Base-by-base conservation (phyloP, 2,113 vertebrate genomes). In the Ctenodactylus gundi region DNA sequence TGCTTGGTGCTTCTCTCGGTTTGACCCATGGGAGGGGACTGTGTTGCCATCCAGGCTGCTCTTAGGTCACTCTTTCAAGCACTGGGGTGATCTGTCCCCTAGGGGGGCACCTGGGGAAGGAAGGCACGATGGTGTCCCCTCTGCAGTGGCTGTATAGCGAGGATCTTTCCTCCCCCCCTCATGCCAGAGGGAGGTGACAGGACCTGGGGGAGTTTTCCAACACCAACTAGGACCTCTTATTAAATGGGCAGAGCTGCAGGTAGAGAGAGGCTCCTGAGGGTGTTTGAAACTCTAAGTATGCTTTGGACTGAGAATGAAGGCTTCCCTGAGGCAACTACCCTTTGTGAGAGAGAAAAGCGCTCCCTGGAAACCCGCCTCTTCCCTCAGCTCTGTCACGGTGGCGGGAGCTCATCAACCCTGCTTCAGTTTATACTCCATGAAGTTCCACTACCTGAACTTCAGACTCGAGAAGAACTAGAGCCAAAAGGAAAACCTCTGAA, bases 401-500 rank as follows among this genome's bases (percentile, higher is more conserved):
- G 36, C 67, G 72, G 36, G 86, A 41, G 36, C 68, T 73, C 1
- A 0, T 2, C n/a, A 53, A 73, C 39, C 87, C 25, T 90, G 17
- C 88, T 83, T 83, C 75, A 60, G 60, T 62, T 85, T 80, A 27
- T 90, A 91, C 41, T 31, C 21, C 23, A 46, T 88, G 53, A 85
- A 81, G 93, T 95, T 96, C 90, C 8, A 70, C 18, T 34, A 17
- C 31, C 64, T 81, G 62, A 90, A 11, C 20, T 55, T 94, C 87
- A 83, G 27, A 85, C 49, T 36, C 92, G 67, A 88, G 77, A 88
- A 96, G 91, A 58, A 46, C n/a, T 76, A 64, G 58, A 90, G 39
- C 29, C 29, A 25, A 91, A 95, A 88, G 90, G 90, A 94, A 64
- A 78, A 65, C 85, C 55, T 81, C 81, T 73, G 77, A 92, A 90